phyloP scores from a whole-genome alignment of 2,888 invertebrate species.

The Tolmerus cingulatus region DNA sequence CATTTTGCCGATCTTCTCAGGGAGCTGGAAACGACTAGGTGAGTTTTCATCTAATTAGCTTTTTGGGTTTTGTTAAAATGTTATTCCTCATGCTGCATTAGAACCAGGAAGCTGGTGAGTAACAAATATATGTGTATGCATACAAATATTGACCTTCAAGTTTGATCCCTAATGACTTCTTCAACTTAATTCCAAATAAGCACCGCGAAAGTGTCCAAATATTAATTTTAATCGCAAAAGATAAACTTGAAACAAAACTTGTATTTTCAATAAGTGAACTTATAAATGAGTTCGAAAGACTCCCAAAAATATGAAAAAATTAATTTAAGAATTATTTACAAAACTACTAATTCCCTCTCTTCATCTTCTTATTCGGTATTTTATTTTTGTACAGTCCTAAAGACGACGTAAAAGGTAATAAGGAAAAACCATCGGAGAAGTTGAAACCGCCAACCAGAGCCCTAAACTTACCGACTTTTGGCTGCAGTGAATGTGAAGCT shows the following conservation, averaged over 20 bases:
- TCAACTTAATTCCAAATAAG: background rate
- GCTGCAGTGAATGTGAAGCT: slow-evolving; percentile 41
- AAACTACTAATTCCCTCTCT: no score
- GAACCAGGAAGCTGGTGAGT: background rate
- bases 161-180: no score
- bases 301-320: no score
- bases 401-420: background rate
- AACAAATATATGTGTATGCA: background rate
- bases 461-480: background rate
- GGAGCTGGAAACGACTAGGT: slow-evolving; percentile 32
- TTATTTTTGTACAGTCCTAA: background rate
- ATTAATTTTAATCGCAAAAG: no score
- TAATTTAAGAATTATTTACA: background rate
- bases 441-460: background rate
- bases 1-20: slow-evolving; percentile 23
- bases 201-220: no score
- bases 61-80: background rate
- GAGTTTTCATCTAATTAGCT: background rate
- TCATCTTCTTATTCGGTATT: background rate
- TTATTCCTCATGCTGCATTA: background rate
- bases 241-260: no score
- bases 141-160: background rate
- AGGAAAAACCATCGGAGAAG: background rate
- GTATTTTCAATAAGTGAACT: no score
- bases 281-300: no score